Evolutionary conservation across 2,113 vertebrate species (phyloP).

Genomic region (Hystrix brachyura): DNA sequence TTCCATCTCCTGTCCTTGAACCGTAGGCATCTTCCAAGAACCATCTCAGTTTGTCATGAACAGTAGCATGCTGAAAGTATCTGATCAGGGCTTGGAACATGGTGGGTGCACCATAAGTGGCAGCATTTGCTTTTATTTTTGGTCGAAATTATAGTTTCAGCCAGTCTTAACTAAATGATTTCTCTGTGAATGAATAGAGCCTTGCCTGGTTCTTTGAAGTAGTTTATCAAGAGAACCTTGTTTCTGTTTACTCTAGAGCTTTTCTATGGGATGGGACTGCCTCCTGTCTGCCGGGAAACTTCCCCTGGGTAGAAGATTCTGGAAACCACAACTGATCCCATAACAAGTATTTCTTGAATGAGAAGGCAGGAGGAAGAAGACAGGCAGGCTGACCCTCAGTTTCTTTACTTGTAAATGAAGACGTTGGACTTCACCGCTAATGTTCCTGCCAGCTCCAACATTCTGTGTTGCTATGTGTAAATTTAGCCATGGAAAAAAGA

Average conservation of each 20-base stretch:
- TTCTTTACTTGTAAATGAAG: neutral
- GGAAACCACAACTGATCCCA: conserved; percentile 7
- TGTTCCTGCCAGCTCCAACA: neutral
- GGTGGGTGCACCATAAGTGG: neutral
- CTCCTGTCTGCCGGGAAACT: neutral
- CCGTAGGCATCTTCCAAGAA: neutral
- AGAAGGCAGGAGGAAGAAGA: neutral
- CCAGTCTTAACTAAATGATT: neutral
- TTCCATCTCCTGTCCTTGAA: neutral
- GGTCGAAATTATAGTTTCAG: neutral
- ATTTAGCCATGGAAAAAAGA: neutral
- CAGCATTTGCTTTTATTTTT: neutral
- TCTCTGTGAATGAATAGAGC: neutral
- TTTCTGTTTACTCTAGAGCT: neutral
- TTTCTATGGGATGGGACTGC: neutral
- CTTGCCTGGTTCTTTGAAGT: neutral
- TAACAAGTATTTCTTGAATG: conserved; percentile 6
- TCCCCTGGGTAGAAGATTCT: conserved; percentile 39
- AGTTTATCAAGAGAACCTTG: neutral
- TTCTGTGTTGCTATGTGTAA: neutral
- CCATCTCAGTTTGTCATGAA: neutral
- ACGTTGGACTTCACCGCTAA: neutral
- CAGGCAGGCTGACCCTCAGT: neutral
- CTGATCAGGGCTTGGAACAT: neutral
- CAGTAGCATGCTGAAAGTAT: neutral